Evolutionary conservation across 2,888 invertebrate species (phyloP), one percentile per base, ranked within the genome.

Genomic region (Leptarthrus brevirostris): DNA sequence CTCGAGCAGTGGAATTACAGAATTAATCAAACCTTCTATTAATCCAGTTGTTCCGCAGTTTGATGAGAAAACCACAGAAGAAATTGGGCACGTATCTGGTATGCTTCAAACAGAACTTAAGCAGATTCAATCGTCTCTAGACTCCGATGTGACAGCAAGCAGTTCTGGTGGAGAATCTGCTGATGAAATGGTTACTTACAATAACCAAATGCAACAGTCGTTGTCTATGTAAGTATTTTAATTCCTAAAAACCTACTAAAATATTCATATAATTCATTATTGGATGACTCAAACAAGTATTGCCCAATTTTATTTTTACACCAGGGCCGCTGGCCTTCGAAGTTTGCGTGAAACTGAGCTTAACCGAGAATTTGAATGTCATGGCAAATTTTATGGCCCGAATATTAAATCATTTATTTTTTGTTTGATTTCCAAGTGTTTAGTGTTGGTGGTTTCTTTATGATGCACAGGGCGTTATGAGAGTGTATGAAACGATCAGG

Each of bases 91-190:
- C 76, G 90, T 93, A 1, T 88, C 93, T 0, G 93, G 93, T 16
- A 89, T 92, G 16, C 83, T 96, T 76, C 87, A 89, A 61, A 89
- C 91, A 0, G 93, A 94, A 82, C 84, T 96, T 78, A 88, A 90
- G 24, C 87, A 92, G 77, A 89, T 95, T 73, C 92, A 94, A 82
- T 87, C 88, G 75, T 91, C 91, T 79, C 87, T 95, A 77, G 97
- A 97, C 84, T 95, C 96, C 1, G 97, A 97, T 86, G 96, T 94
- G 36, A 97, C 97, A 0, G 95, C 92, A 14, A 95, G 95, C 76
- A 96, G 96, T 81, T 96, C 96, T 14, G 97, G 96, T 70, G 96
- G 95, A 34, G 97, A 97, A 84, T 96, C 95, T 81, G 94, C 94
- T 84, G 96, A 97, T 86, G 96, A 97, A 84, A 90, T 92, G 86